These are phyloP conservation scores for Lasioglossum calceatum DNA, from an alignment of 2,888 invertebrate genomes.

Conservation along the genomic window DNA sequence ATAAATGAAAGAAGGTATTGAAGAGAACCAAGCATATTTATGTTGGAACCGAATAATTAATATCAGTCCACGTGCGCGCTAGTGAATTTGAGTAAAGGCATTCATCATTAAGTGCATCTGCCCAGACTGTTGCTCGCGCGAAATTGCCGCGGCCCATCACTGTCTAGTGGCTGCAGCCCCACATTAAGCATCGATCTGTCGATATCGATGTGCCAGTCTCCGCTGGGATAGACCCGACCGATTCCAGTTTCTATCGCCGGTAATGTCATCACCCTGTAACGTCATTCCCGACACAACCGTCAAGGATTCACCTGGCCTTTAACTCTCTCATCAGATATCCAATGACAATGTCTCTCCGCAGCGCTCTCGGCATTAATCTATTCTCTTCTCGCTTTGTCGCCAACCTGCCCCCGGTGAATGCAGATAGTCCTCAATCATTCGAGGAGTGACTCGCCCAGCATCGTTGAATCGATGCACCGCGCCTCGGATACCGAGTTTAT, in stretches of 20 bases:
- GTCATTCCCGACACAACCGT: conserved; percentile 68
- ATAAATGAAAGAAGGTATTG: conserved; percentile 27
- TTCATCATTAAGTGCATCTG: conserved; percentile 12
- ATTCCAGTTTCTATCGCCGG: conserved; percentile 71
- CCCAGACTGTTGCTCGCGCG: conserved; percentile 23
- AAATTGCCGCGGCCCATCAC: conserved; percentile 32
- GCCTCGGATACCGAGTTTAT: conserved; percentile 16
- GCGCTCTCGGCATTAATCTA: conserved; percentile 65
- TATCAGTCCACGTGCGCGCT: conserved; percentile 27
- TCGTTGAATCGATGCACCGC: conserved; percentile 51
- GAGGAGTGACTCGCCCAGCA: conserved; percentile 52
- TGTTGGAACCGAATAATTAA: conserved; percentile 47
- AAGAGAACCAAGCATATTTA: conserved; percentile 5
- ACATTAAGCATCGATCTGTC: conserved; percentile 58
- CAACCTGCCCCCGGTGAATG: conserved; percentile 52
- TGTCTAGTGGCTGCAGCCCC: not conserved
- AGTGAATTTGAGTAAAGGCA: conserved; percentile 49
- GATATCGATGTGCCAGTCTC: conserved; percentile 52
- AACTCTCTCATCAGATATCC: conserved; percentile 68
- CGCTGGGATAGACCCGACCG: conserved; percentile 29
- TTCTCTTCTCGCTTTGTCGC: conserved; percentile 59
- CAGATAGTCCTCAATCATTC: conserved; percentile 59
- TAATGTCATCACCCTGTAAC: conserved; percentile 79
- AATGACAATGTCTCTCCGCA: conserved; percentile 68
- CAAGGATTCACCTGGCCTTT: conserved; percentile 72